Base-by-base conservation (phyloP, 2,797 vertebrate species). In the Peromyscus aztecus region DNA sequence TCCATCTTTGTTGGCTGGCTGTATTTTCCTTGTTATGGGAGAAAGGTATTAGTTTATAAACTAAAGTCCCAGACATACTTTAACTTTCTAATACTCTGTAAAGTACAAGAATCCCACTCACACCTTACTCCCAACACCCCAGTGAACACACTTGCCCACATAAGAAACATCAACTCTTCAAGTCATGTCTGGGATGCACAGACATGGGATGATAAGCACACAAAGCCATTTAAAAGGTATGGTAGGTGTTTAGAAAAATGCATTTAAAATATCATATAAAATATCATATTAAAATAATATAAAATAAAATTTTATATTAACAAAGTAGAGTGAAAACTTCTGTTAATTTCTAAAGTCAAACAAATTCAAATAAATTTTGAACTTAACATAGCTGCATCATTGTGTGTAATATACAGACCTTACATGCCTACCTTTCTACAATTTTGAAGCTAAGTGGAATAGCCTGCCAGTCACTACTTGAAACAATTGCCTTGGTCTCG, bases 311-410 rank as follows among this genome's bases (percentile, higher is more conserved):
- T 43, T 37, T 90, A 37, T 19, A 46, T 57, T 57, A 67, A 73
- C 23, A 40, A 13, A 73, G 65, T 16, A 91, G 5, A 78, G 78
- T 40, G 31, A 43, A 63, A 87, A 87, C 9, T 67, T 87, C 21
- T 76, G 24, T 76, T 85, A 87, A 75, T 87, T 57, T 90, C 40
- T 80, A 49, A 46, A 59, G 94, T 49, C 83, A 90, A 71, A 57
- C 89, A 91, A 90, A 87, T 59, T 89, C 34, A 89, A 86, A 59
- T 61, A 73, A 55, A 61, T 23, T 77, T 37, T 31, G 7, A 92
- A 75, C 69, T 94, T 86, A 43, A 16, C 78, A 24, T 12, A 84
- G 65, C 34, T 81, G 59, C 37, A 34, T 34, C 37, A 55, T 85
- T 43, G 57, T 65, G 24, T 0, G 2, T 55, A 75, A 13, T n/a